Evolutionary conservation across 1,140 invertebrate species (phyloP), one percentile per base, ranked within the genome.

Genomic region (Zaprionus gabonicus): DNA sequence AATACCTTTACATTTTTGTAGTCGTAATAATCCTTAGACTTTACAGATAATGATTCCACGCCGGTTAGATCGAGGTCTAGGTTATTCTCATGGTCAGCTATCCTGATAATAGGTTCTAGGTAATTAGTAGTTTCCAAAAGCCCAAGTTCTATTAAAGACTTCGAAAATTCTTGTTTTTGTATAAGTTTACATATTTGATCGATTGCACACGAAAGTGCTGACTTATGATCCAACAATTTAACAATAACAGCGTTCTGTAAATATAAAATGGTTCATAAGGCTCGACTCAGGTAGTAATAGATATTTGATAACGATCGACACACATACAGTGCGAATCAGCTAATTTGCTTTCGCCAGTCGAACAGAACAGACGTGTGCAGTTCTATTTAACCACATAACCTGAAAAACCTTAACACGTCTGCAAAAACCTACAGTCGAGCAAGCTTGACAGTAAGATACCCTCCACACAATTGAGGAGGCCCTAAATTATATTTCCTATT

Each of bases 111-210:
- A 56, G 76, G 71, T 3, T 80, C 27, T n/a, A 91, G 15, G 9
- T 76, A 57, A 72, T 83, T 85, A 9, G 77, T 80, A 4, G 68
- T 46, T 60, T 94, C 93, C 57, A 95, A 76, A 7, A 95, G 84
- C 5, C 94, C 94, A 17, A 95, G 85, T 63, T 93, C 93, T 1
- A 94, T 90, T 12, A 96, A 77, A 10, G 94, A 94, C 75, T 94
- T 93, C 12, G 93, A 94, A 76, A 96, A 95, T 76, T 95, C 93
- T 64, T 95, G 95, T 44, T 94, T 93, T 59, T 94, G 94, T 10
- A 95, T 94, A 31, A 95, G 86, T 63, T 94, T 93, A 68, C 94
- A 94, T 6, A 92, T 84, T 70, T 93, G 92, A n/a, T 78, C 77
- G 25, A 94, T 87, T 4, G 94, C 84, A 58, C 92, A 84, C 28